These are phyloP conservation scores for Brachyalestes nurse DNA, from an alignment of 2,797 vertebrate genomes.

Conservation along the genomic window DNA sequence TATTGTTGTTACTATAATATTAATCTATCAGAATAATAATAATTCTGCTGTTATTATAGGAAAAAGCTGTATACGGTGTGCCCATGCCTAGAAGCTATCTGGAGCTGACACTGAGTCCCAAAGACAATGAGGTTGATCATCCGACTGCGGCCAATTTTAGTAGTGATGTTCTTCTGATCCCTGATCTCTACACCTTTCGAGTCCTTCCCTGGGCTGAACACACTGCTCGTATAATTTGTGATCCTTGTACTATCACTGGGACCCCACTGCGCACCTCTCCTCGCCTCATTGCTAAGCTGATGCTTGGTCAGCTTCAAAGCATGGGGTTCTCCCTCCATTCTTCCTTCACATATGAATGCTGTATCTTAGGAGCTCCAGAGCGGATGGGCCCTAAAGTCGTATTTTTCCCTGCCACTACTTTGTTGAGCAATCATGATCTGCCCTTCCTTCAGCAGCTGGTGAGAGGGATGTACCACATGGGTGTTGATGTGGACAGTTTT, in stretches of 20 bases:
- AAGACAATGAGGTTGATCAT: constrained; percentile 86
- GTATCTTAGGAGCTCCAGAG: constrained; percentile 86
- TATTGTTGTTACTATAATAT: too few species aligned
- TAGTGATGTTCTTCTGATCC: constrained; percentile 89
- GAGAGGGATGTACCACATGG: constrained; percentile 89
- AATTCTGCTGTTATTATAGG: constrained; percentile 71
- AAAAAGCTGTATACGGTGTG: constrained; percentile 88
- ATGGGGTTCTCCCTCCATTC: constrained; percentile 86
- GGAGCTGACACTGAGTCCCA: constrained; percentile 86
- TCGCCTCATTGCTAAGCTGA: constrained; percentile 87
- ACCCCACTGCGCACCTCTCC: constrained; percentile 87
- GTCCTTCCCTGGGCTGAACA: constrained; percentile 89
- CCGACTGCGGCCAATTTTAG: constrained; percentile 84
- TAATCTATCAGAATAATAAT: neutral
- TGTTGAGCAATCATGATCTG: constrained; percentile 88
- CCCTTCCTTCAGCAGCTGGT: constrained; percentile 91
- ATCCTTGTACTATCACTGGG: constrained; percentile 87
- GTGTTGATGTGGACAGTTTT: constrained; percentile 90
- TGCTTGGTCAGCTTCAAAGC: constrained; percentile 84
- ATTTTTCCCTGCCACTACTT: constrained; percentile 87
- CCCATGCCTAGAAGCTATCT: constrained; percentile 92
- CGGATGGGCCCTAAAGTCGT: constrained; percentile 87
- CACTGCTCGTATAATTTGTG: constrained; percentile 91
- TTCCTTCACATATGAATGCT: constrained; percentile 93
- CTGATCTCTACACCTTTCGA: constrained; percentile 87